Base-by-base conservation (phyloP, 2,113 vertebrate species). In the Mungos mungo region DNA sequence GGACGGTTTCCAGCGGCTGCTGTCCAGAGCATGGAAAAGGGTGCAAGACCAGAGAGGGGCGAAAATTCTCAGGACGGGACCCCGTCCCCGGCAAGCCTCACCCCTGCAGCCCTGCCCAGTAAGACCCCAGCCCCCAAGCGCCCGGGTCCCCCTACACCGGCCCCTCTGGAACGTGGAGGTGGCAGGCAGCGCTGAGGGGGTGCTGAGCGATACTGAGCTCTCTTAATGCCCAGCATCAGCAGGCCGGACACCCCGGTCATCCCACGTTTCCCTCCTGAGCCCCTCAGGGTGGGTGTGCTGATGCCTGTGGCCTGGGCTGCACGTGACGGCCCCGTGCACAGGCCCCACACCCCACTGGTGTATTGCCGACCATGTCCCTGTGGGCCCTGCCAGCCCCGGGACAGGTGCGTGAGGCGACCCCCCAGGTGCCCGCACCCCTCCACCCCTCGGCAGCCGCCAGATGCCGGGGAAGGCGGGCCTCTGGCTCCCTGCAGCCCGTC, bases 391-490 rank as follows among this genome's bases (percentile, higher is more conserved):
- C 71, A 6, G 3, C 41, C 41, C 41, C 41, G 41, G 25, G 41
- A 47, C 7, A 18, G 57, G 57, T 21, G 54, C 19, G 18, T 19
- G 54, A 57, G 54, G 54, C 18, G 1, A 57, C 54, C 6, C 54
- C 19, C 54, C 18, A 38, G 38, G 25, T 47, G 66, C 41, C 74
- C 29, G 10, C 1, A 18, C 27, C 33, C 33, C 38, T 13, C 29
- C n/a, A 3, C 1, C 31, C 6, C n/a, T 7, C 0, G 0, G 35
- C 21, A 12, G n/a, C n/a, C 41, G 0, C 11, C 11, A 1, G 4
- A 0, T 0, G 11, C 0, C 0, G 0, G 4, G 79, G 13, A 33
- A 16, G 60, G 33, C 23, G 6, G 3, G 14, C 3, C 8, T 6
- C 1, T 2, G 1, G 6, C 25, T 5, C 15, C 15, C 19, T 25